Conservation (phyloP, 2,888 invertebrate species). For the Drosophila falleni region DNA sequence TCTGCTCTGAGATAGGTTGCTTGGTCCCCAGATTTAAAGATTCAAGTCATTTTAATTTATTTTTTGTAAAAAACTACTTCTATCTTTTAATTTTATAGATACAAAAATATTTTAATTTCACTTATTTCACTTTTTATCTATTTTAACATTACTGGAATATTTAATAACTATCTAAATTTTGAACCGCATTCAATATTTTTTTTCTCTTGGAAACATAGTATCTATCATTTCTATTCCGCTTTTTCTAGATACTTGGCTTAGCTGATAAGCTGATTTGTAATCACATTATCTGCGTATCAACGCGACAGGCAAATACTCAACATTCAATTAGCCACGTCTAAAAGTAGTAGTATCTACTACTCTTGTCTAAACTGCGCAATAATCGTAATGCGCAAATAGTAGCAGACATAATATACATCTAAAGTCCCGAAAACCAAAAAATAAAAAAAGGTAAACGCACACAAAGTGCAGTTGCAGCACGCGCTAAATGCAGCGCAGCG, state of each 20-base stretch:
- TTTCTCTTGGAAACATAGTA: not conserved
- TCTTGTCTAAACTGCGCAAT: slow-evolving; percentile 11
- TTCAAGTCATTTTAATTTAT: not conserved
- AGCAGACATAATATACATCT: slow-evolving; percentile 30
- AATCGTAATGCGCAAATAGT: slow-evolving; percentile 42
- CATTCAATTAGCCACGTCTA: slow-evolving; percentile 1
- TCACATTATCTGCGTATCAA: slow-evolving; percentile 1
- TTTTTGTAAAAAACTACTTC: not conserved
- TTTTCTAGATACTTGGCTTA: not conserved
- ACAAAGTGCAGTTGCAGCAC: slow-evolving; percentile 40
- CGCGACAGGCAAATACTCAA: not conserved
- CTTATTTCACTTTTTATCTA: not conserved
- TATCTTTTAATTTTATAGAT: not conserved
- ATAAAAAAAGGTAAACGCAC: slow-evolving; percentile 42
- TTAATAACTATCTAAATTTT: not conserved
- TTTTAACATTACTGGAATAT: not conserved
- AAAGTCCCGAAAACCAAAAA: slow-evolving; percentile 28
- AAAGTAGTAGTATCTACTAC: slow-evolving; percentile 9
- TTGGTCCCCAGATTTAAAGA: not conserved
- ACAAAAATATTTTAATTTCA: not conserved
- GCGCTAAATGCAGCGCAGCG: slow-evolving; percentile 28
- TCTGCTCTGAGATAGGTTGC: not conserved
- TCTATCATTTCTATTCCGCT: not conserved
- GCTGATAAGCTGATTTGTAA: slow-evolving; percentile 4
- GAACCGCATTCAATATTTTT: not conserved